Base-by-base conservation (phyloP, 2,797 vertebrate genomes). In the Balearica regulorum region DNA sequence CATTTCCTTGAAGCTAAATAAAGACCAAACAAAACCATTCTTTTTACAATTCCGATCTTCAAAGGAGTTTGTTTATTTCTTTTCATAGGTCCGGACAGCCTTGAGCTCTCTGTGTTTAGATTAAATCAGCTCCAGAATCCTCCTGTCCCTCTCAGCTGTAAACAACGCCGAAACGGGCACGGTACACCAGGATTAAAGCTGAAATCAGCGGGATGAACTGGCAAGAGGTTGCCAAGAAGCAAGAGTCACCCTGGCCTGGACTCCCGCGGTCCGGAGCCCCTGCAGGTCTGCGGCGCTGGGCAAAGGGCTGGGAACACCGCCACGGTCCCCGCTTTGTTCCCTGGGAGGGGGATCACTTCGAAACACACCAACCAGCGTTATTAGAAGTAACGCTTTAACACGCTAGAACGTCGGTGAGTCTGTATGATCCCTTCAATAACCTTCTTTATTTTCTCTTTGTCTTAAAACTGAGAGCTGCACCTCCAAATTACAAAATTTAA, bases 1-100 rank as follows among this genome's bases (percentile, higher is more conserved):
- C n/a, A 96, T 94, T 96, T 94, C 93, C 95, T 94, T 58, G 17
- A 72, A 94, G 93, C 80, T 96, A 96, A 96, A 96, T 95, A 88
- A 95, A 94, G 94, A 93, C 89, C 89, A 94, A 95, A 93, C 82
- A 90, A 93, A 94, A 48, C 20, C 0, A 0, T 86, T 81, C 90
- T 92, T 93, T 66, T 90, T 96, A 66, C 83, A 84, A 87, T 92
- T 90, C 69, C 2, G 2, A 90, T 94, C 94, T 96, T 96, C 95
- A 97, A 95, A 97, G 77, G 66, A 93, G 80, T 89, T 94, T 90
- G 61, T 88, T 96, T 95, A 84, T 90, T 96, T 94, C 78, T 91
- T 62, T 95, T 97, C 89, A 84, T 93, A 92, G 18, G 22, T 90
- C 90, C 95, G 88, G 93, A 87, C 71, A 93, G 81, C 92, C 95